Conservation (phyloP, 2,113 vertebrate species). For the Hyla sarda region DNA sequence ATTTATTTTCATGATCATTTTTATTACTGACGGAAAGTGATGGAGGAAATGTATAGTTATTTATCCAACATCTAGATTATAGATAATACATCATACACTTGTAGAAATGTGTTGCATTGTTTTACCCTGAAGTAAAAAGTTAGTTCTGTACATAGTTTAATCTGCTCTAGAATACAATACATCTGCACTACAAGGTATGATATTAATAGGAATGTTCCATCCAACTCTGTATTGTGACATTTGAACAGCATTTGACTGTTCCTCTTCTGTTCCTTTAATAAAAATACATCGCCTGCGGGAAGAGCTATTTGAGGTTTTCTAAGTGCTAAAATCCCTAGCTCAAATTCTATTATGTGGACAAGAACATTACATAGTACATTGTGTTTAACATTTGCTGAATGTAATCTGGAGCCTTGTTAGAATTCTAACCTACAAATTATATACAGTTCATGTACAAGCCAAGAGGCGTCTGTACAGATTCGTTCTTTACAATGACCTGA, state of each 20-base stretch:
- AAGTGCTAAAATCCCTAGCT: neutral
- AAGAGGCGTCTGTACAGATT: neutral
- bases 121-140: neutral
- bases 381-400: neutral
- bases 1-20: neutral
- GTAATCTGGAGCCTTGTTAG: neutral
- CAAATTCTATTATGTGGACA: conserved; percentile 22
- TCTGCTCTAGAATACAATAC: neutral
- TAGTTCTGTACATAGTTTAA: too few species aligned
- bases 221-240: neutral
- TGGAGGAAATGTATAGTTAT: too few species aligned
- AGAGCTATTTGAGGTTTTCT: neutral
- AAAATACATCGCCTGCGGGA: conserved; percentile 10
- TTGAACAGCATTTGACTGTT: neutral
- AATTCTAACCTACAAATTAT: conserved; percentile 6
- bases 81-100: neutral
- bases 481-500: too few species aligned
- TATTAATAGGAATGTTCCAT: neutral
- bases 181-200: neutral
- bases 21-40: neutral
- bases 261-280: neutral
- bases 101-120: neutral
- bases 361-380: conserved; percentile 14
- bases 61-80: neutral
- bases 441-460: neutral